These are phyloP conservation scores for Heterotis niloticus DNA, from an alignment of 2,113 vertebrate species.

Conservation along the genomic window DNA sequence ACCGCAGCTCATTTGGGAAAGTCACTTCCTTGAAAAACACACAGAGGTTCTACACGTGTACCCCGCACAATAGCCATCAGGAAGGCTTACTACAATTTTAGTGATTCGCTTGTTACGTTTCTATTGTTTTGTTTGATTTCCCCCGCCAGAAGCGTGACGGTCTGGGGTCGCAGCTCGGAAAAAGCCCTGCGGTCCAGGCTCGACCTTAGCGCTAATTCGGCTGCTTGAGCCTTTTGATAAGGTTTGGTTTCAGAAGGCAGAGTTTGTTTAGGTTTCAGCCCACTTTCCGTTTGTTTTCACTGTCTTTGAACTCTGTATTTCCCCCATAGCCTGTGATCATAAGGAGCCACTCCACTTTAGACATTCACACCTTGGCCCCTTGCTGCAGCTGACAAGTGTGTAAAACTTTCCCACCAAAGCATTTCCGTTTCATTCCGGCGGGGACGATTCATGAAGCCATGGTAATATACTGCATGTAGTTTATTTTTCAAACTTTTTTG, in stretches of 20 bases:
- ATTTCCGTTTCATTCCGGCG: constrained; percentile 18
- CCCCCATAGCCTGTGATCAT: neutral
- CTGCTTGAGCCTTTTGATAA: constrained; percentile 46
- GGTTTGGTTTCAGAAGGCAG: constrained; percentile 44
- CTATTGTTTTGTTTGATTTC: constrained; percentile 66
- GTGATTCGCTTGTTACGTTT: constrained; percentile 51
- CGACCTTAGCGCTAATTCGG: constrained; percentile 63
- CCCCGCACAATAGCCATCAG: constrained; percentile 56
- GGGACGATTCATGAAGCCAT: constrained; percentile 3
- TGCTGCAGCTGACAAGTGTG: constrained; percentile 20
- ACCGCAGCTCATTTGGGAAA: constrained; percentile 32
- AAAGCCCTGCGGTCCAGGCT: constrained; percentile 42
- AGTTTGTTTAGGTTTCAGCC: constrained; percentile 54
- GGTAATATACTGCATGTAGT: too few relatives aligned
- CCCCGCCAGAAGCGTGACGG: constrained; percentile 52
- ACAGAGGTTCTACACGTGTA: constrained; percentile 48
- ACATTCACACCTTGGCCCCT: constrained; percentile 18
- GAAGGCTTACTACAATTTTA: constrained; percentile 54
- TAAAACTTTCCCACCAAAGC: constrained; percentile 35
- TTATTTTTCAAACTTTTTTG: too few relatives aligned
- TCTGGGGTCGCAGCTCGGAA: constrained; percentile 51
- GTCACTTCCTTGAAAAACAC: constrained; percentile 57
- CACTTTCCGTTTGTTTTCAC: constrained; percentile 46
- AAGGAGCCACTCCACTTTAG: neutral
- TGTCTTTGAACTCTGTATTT: constrained; percentile 33